phyloP scores from a whole-genome alignment of 2,113 vertebrate species.

The Pelodiscus sinensis region DNA sequence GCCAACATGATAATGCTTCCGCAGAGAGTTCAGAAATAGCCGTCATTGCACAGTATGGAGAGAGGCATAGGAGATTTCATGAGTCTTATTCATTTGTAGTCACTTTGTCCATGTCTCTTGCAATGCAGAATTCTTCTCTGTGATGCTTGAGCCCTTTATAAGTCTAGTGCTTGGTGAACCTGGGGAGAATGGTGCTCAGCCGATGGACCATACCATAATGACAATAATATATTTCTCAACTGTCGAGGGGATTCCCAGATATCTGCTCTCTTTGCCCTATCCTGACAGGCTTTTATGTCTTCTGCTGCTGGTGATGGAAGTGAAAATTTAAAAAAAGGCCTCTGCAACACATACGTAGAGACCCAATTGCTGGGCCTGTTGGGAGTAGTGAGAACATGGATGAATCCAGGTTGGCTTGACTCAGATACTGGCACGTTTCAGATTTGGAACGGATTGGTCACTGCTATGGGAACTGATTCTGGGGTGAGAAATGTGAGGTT shows the following conservation, averaged over 20 bases:
- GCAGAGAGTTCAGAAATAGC: not conserved
- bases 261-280: not conserved
- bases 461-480: slow-evolving; percentile 50
- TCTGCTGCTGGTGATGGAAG: not conserved
- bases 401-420: not conserved
- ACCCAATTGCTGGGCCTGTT: not conserved
- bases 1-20: not conserved
- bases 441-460: slow-evolving; percentile 47
- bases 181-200: accelerated
- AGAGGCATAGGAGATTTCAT: not conserved
- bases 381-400: not conserved
- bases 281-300: not conserved
- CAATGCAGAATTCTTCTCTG: not conserved
- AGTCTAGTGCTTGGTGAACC: not conserved
- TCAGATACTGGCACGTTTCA: not conserved
- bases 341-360: accelerated
- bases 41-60: not conserved
- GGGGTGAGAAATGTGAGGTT: slow-evolving; percentile 49
- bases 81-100: not conserved
- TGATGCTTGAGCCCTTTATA: not conserved
- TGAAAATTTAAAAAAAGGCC: not conserved
- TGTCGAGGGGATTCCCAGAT: accelerated
- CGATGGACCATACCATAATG: not conserved
- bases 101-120: not conserved
- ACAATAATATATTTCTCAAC: not conserved